Percentiles rank a stretch among this genome's conserved stretches.
Evolutionary conservation across 2,113 vertebrate genomes (phyloP).

Genomic region (Electrona antarctica): DNA sequence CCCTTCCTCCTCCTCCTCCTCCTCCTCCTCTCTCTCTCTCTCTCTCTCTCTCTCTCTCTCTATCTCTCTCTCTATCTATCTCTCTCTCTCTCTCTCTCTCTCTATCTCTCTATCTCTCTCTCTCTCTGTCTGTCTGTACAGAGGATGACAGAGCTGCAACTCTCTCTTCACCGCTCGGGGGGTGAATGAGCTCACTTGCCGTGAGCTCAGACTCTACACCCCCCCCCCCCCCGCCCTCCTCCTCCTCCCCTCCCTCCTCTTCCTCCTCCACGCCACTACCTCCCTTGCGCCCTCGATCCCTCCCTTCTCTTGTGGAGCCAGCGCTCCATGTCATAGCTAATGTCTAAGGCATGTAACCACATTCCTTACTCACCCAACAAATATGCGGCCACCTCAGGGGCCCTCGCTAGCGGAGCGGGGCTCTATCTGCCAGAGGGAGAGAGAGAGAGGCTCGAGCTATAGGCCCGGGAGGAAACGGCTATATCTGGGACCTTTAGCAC

Average conservation of each 20-base stretch:
- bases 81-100: conserved; percentile 55
- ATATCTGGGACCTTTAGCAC: no score
- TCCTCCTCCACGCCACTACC: conserved; percentile 39
- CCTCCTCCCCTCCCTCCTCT: conserved; percentile 7
- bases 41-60: conserved; percentile 31
- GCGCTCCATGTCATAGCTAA: conserved; percentile 84
- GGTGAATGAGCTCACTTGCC: conserved; percentile 83
- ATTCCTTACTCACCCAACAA: conserved; percentile 94
- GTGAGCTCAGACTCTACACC: conserved; percentile 63
- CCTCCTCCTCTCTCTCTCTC: conserved; percentile 48
- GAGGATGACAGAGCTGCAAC: conserved; percentile 70
- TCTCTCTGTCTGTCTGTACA: conserved; percentile 46
- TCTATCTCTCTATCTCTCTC: conserved; percentile 32
- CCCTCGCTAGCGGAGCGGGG: conserved; percentile 58
- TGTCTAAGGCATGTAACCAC: conserved; percentile 85
- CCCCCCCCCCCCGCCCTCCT: neutral
- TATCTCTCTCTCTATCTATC: conserved; percentile 57
- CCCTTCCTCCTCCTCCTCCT: conserved; percentile 50
- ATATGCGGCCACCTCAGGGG: conserved; percentile 84
- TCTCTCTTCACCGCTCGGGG: conserved; percentile 63
- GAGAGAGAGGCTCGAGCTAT: conserved; percentile 28
- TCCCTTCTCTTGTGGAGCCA: conserved; percentile 23
- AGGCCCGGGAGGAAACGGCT: neutral
- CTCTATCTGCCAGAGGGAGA: conserved; percentile 36
- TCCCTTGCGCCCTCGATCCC: conserved; percentile 34